A percentile compares a stretch with the other conserved stretches of the same genome.
These are phyloP conservation scores for Calliphora vomitoria DNA, from an alignment of 2,888 invertebrate genomes.

Conservation along the genomic window DNA sequence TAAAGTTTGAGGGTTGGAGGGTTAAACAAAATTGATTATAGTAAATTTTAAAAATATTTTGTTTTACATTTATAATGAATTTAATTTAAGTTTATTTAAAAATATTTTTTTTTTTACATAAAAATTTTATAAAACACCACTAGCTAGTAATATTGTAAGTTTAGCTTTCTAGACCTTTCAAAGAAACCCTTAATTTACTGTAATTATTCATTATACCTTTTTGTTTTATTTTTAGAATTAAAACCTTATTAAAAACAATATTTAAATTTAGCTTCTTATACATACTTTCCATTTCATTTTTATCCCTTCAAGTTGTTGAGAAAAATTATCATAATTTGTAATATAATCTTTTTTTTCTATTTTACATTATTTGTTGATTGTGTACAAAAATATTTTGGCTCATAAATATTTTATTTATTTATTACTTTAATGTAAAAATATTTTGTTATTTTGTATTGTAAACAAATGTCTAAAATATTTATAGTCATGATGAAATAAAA, in stretches of 20 bases:
- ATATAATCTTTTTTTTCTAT: slow-evolving; percentile 42
- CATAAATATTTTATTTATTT: slow-evolving; percentile 32
- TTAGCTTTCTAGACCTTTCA: too few relatives aligned
- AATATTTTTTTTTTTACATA: too few relatives aligned
- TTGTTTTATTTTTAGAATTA: not conserved
- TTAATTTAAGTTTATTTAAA: too few relatives aligned
- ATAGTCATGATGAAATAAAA: not conserved
- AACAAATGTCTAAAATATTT: slow-evolving; percentile 48
- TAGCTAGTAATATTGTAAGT: too few relatives aligned
- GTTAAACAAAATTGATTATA: too few relatives aligned
- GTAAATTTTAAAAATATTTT: too few relatives aligned
- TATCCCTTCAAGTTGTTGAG: not conserved
- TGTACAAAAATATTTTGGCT: not conserved
- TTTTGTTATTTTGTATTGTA: slow-evolving; percentile 23
- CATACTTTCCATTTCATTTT: slow-evolving; percentile 5
- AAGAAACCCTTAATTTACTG: too few relatives aligned
- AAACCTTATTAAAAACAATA: not conserved
- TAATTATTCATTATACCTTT: not conserved
- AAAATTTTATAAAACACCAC: too few relatives aligned
- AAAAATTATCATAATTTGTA: slow-evolving; percentile 47
- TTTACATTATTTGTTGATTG: slow-evolving; percentile 30
- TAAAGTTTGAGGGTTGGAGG: too few relatives aligned
- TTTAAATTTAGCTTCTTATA: not conserved
- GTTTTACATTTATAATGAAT: too few relatives aligned
- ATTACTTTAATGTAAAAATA: slow-evolving; percentile 30